Evolutionary conservation across 2,888 invertebrate genomes (phyloP).

Genomic region (Oscheius sp.): DNA sequence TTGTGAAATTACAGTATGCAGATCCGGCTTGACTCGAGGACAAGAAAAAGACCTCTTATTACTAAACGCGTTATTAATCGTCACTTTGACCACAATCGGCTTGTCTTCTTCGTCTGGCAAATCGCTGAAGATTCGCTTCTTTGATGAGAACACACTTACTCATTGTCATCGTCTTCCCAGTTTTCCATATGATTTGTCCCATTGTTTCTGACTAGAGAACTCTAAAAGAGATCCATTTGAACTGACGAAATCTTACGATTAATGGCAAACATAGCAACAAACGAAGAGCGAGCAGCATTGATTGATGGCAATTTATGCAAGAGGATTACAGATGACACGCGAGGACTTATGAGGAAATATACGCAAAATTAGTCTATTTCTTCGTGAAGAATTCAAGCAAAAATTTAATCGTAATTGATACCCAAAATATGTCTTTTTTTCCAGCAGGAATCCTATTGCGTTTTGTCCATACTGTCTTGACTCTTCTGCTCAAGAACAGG

Average conservation of each 20-base stretch:
- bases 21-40: constrained; percentile 40
- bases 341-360: too few species aligned
- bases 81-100: constrained; percentile 18
- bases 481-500: not conserved
- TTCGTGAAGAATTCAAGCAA: too few species aligned
- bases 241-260: not conserved
- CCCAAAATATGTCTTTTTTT: too few species aligned
- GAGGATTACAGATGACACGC: too few species aligned
- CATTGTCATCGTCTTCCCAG: not conserved
- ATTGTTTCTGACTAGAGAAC: not conserved
- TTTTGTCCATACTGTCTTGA: constrained; percentile 22
- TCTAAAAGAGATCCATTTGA: not conserved
- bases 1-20: constrained; percentile 42
- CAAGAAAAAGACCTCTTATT: constrained; percentile 38
- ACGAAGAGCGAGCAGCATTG: not conserved
- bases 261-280: not conserved
- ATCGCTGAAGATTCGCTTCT: not conserved
- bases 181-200: constrained; percentile 12
- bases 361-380: too few species aligned
- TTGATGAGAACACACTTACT: not conserved
- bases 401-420: too few species aligned
- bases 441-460: too few species aligned
- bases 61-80: constrained; percentile 16
- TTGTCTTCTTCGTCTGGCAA: constrained; percentile 17
- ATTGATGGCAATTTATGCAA: not conserved